Base-by-base conservation (phyloP, 2,113 vertebrate genomes). In the Gulo gulo region DNA sequence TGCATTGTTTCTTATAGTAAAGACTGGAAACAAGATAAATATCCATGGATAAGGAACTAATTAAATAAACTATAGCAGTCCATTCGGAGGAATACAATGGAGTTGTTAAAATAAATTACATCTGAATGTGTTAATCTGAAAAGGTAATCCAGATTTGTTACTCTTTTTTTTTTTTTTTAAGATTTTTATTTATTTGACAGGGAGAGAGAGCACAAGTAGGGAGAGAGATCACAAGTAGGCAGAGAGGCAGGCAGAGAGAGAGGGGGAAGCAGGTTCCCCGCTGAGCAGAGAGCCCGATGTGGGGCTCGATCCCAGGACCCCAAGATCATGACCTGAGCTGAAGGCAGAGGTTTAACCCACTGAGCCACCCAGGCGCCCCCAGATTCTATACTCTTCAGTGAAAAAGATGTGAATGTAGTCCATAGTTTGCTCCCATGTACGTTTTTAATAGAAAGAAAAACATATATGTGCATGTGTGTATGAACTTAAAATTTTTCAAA, bases 401-500 rank as follows among this genome's bases (percentile, higher is more conserved):
- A 74, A 96, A 85, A 93, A 93, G 57, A 11, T 65, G 7, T 31
- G 57, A 82, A 57, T 39, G 45, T 34, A 26, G n/a, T 29, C 20
- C 42, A 13, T 50, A 82, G 6, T 74, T 97, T 95, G 31, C 34
- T 36, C 47, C 52, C 71, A 83, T 71, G 12, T n/a, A 16, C 55
- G 47, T 91, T 91, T 96, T 82, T 61, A 76, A 95, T 34, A 24
- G 73, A 91, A 86, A 81, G 73, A 91, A 86, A 81, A 61, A 83
- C 18, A 12, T 42, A 29, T n/a, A 16, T 57, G 65, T 88, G 24
- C 34, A 21, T 39, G 29, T 36, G 10, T 71, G 4, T 74, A 52
- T 69, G 89, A 73, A 24, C 45, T 78, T 78, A 88, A 89, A 63
- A 20, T 4, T 79, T 73, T 96, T 74, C 82, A 95, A 73, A 47